phyloP scores from a whole-genome alignment of 2,113 vertebrate genomes.

The Pseudorasbora parva region DNA sequence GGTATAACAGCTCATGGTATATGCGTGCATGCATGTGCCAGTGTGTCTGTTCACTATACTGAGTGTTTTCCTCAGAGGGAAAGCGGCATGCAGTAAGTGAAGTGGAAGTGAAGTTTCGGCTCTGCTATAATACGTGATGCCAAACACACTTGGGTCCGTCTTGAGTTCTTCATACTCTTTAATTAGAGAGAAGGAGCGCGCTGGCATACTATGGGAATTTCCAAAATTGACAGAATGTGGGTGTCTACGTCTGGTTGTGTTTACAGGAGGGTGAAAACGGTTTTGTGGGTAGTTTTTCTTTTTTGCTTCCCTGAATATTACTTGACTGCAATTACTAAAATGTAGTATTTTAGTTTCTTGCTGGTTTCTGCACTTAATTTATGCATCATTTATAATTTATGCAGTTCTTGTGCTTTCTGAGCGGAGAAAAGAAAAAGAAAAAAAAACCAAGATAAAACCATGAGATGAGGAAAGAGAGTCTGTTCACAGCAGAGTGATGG shows the following conservation, averaged over 20 bases:
- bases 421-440: background rate
- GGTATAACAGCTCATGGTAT: background rate
- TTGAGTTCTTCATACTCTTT: slow-evolving; percentile 49
- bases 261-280: background rate
- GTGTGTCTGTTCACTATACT: background rate
- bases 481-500: slow-evolving; percentile 21
- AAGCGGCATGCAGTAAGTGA: background rate
- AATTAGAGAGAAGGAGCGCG: slow-evolving; percentile 54
- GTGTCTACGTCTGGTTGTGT: background rate
- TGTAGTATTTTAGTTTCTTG: slow-evolving; percentile 1
- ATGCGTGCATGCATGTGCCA: slow-evolving; percentile 4
- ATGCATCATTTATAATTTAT: slow-evolving; percentile 24
- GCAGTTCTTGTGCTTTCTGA: slow-evolving; percentile 26
- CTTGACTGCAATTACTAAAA: background rate
- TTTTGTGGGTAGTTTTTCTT: background rate
- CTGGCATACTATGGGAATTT: slow-evolving; percentile 11
- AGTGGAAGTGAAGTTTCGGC: background rate
- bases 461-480: slow-evolving; percentile 30
- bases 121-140: slow-evolving; percentile 55
- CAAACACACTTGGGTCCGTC: slow-evolving; percentile 50
- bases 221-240: slow-evolving; percentile 6
- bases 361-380: slow-evolving; percentile 11
- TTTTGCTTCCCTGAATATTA: slow-evolving; percentile 18
- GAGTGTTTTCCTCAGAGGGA: background rate
- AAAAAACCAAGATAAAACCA: slow-evolving; percentile 25